phyloP scores from a whole-genome alignment of 2,888 invertebrate genomes.

The Carpatolechia fugitivella region DNA sequence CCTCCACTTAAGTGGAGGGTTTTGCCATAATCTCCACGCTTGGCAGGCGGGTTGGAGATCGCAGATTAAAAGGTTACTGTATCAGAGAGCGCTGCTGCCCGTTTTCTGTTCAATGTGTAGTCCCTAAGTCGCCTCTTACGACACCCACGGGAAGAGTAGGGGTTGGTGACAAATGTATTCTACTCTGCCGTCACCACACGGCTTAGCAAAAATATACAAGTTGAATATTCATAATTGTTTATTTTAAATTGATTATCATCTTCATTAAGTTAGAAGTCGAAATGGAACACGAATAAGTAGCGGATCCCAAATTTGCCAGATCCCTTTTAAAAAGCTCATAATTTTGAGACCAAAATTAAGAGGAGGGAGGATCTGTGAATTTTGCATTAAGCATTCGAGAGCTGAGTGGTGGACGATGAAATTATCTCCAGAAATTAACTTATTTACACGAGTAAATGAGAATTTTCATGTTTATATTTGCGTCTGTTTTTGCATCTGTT shows the following conservation, averaged over 20 bases:
- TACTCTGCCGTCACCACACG: too few species aligned
- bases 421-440: background rate
- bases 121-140: too few species aligned
- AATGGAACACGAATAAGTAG: background rate
- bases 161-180: too few species aligned
- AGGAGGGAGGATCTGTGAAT: background rate
- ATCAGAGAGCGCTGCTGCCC: too few species aligned
- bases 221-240: background rate
- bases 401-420: background rate
- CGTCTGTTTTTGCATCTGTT: slow-evolving; percentile 1
- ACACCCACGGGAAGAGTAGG: too few species aligned
- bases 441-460: background rate
- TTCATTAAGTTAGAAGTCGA: background rate
- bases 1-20: too few species aligned
- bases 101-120: too few species aligned
- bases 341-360: background rate
- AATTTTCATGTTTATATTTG: background rate
- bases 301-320: background rate
- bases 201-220: background rate
- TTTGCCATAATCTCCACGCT: too few species aligned
- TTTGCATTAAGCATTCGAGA: slow-evolving; percentile 1
- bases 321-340: background rate
- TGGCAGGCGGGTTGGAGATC: too few species aligned
- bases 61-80: too few species aligned
- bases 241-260: background rate